Conservation (phyloP, 2,888 invertebrate genomes). For the Glyphotaelius pellucidus region DNA sequence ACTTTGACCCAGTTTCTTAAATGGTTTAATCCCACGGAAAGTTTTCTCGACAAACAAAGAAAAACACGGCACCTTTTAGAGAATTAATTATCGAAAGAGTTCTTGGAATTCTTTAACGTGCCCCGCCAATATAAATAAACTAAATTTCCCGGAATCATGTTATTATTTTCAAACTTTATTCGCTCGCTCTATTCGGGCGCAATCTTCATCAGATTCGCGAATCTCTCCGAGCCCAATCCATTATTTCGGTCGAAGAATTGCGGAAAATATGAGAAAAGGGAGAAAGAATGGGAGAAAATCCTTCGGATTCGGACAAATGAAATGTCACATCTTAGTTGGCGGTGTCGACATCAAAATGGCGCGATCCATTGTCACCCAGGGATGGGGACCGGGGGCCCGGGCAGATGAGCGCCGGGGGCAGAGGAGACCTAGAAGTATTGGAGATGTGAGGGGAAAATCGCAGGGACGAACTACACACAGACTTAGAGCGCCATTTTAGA, state of each 20-base stretch:
- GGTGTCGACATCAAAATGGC: constrained; percentile 48
- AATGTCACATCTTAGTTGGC: constrained; percentile 51
- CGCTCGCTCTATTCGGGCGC: neutral
- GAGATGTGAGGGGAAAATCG: neutral
- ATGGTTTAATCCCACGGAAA: neutral
- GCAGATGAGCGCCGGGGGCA: neutral
- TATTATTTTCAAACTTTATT: neutral
- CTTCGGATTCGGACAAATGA: constrained; percentile 48
- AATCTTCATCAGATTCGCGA: constrained; percentile 29
- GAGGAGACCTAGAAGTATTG: neutral
- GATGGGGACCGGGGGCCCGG: neutral
- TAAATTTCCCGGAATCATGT: neutral
- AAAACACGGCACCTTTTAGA: neutral
- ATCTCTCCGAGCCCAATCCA: constrained; percentile 31
- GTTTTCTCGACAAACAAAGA: neutral
- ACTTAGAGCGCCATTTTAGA: neutral
- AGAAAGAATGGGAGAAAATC: constrained; percentile 29
- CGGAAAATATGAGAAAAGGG: constrained; percentile 43
- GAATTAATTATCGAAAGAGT: neutral
- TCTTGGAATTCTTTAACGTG: neutral
- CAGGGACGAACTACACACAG: neutral
- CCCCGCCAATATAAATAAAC: neutral
- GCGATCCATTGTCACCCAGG: constrained; percentile 34
- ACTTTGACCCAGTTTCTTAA: neutral
- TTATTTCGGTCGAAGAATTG: constrained; percentile 40